Evolutionary conservation across 2,888 invertebrate species (phyloP).

Genomic region (Sinodicranocentrus sp.): DNA sequence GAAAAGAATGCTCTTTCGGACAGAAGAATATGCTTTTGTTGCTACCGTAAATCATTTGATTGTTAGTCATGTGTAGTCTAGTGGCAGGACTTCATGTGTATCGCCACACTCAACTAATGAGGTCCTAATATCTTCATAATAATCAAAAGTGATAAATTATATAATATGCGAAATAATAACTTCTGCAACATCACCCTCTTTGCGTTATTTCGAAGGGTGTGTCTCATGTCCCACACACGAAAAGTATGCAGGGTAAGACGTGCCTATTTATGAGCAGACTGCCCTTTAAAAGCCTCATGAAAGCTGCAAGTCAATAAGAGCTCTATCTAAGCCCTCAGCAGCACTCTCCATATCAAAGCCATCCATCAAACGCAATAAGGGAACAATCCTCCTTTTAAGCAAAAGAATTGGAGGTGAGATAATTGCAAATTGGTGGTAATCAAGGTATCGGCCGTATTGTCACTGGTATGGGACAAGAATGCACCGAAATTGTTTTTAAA

Average conservation of each 20-base stretch:
- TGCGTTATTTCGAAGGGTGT: slow-evolving; percentile 49
- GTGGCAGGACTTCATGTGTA: slow-evolving; percentile 49
- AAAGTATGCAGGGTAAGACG: background rate
- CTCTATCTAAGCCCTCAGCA: slow-evolving; percentile 15
- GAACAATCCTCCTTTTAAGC: slow-evolving; percentile 43
- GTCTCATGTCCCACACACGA: slow-evolving; percentile 66
- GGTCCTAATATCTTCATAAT: slow-evolving; percentile 64
- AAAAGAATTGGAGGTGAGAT: slow-evolving; percentile 64
- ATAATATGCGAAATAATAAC: slow-evolving; percentile 35
- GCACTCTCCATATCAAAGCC: slow-evolving; percentile 1
- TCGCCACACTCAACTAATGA: slow-evolving; percentile 57
- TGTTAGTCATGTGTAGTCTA: slow-evolving; percentile 56
- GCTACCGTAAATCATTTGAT: slow-evolving; percentile 45
- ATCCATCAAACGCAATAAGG: slow-evolving; percentile 15
- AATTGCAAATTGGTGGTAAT: slow-evolving; percentile 62
- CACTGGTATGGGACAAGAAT: slow-evolving; percentile 33
- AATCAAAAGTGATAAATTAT: slow-evolving; percentile 65
- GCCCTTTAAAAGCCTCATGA: background rate
- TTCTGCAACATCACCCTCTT: slow-evolving; percentile 42
- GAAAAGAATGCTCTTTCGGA: slow-evolving; percentile 42
- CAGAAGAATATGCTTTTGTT: slow-evolving; percentile 44
- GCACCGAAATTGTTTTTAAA: slow-evolving; percentile 58
- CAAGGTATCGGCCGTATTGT: slow-evolving; percentile 47
- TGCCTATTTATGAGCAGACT: background rate
- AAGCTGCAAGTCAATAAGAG: background rate